A percentile compares a stretch with the other conserved stretches of the same genome.
phyloP scores from a whole-genome alignment of 2,113 vertebrate species.

The Cavia aperea region DNA sequence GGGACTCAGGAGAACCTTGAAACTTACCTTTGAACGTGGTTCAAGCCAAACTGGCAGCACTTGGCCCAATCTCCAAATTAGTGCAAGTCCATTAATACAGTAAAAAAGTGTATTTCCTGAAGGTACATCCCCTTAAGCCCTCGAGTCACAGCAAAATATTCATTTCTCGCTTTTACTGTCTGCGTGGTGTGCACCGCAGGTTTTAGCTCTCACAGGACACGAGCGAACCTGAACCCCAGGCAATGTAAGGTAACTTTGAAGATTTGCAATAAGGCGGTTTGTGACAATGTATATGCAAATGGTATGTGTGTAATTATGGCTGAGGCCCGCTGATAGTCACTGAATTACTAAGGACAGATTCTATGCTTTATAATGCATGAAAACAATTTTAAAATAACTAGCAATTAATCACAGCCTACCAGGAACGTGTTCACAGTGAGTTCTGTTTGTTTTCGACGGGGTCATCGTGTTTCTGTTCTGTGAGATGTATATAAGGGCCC shows the following conservation, averaged over 20 bases:
- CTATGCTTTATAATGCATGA: slow-evolving; percentile 82
- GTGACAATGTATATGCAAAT: slow-evolving; percentile 71
- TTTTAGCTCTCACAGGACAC: slow-evolving; percentile 63
- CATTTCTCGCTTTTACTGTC: slow-evolving; percentile 71
- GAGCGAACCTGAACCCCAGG: slow-evolving; percentile 60
- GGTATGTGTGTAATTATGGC: slow-evolving; percentile 62
- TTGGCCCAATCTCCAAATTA: slow-evolving; percentile 70
- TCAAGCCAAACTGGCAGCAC: slow-evolving; percentile 64
- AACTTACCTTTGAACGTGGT: slow-evolving; percentile 51
- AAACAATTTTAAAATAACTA: slow-evolving; percentile 77
- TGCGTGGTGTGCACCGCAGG: slow-evolving; percentile 72
- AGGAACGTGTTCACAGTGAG: slow-evolving; percentile 75
- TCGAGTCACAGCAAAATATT: slow-evolving; percentile 64
- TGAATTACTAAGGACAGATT: slow-evolving; percentile 73
- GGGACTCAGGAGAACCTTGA: slow-evolving; percentile 52
- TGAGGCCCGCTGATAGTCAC: slow-evolving; percentile 72
- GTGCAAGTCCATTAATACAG: slow-evolving; percentile 40
- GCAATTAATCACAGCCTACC: slow-evolving; percentile 78
- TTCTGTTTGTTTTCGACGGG: slow-evolving; percentile 80
- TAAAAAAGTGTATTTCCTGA: slow-evolving; percentile 63
- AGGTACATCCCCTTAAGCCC: slow-evolving; percentile 70
- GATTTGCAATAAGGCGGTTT: slow-evolving; percentile 65
- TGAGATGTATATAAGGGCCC: slow-evolving; percentile 73
- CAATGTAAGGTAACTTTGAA: slow-evolving; percentile 51
- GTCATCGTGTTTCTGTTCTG: slow-evolving; percentile 75